A percentile compares a stretch with the other conserved stretches of the same genome.
phyloP scores from a whole-genome alignment of 2,797 vertebrate genomes.

The Otus scops region DNA sequence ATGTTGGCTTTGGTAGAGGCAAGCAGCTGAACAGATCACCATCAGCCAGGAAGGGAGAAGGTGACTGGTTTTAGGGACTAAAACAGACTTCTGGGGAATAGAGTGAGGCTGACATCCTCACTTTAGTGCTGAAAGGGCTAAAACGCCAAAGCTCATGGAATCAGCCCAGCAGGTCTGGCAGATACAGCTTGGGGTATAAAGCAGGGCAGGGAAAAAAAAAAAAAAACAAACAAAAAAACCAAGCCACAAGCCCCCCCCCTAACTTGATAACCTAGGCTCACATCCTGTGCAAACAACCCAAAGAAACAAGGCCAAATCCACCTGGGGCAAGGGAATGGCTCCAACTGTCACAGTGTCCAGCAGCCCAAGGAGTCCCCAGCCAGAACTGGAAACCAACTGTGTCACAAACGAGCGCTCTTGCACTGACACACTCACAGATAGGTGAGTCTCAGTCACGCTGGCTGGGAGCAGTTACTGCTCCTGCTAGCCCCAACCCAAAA shows the following conservation, averaged over 20 bases:
- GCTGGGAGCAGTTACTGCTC: background rate
- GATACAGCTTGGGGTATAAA: background rate
- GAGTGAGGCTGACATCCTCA: background rate
- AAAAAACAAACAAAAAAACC: too few species aligned
- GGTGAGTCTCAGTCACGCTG: fast-evolving
- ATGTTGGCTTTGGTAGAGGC: background rate
- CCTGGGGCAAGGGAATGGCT: background rate
- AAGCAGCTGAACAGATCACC: background rate
- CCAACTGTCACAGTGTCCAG: background rate
- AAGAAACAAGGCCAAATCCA: background rate
- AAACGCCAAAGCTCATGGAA: background rate
- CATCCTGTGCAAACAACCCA: background rate
- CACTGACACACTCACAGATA: background rate
- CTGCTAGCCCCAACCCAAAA: background rate
- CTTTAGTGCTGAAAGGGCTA: background rate
- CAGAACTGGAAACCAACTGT: background rate
- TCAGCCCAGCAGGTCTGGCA: background rate
- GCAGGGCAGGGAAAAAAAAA: background rate
- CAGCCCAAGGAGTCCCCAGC: background rate
- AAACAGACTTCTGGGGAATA: background rate
- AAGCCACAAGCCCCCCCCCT: too few species aligned
- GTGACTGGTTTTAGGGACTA: background rate
- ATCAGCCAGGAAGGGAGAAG: background rate
- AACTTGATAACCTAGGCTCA: background rate
- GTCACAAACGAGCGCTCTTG: fast-evolving